phyloP scores from a whole-genome alignment of 2,888 invertebrate species.

The Pachymerium ferrugineum region DNA sequence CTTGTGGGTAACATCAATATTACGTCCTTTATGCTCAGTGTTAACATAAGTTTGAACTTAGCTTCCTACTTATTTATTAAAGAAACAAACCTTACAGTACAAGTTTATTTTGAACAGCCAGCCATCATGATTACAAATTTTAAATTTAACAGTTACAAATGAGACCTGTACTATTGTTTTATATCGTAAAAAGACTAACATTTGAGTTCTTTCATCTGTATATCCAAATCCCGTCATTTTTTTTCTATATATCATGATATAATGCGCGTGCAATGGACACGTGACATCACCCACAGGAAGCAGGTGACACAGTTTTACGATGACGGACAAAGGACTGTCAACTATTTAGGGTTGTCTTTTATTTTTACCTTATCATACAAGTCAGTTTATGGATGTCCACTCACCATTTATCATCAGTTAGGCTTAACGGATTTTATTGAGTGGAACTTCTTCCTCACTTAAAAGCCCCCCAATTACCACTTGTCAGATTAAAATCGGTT shows the following conservation, averaged over 20 bases:
- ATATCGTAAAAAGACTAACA: too few species aligned
- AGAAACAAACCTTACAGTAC: too few species aligned
- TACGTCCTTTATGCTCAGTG: too few species aligned
- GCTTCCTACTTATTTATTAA: too few species aligned
- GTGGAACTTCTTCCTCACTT: background rate
- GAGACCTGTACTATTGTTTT: too few species aligned
- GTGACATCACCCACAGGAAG: constrained; percentile 6
- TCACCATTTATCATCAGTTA: constrained; percentile 14
- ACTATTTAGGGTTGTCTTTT: background rate
- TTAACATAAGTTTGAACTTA: too few species aligned
- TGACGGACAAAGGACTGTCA: constrained; percentile 14
- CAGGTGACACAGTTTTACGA: background rate
- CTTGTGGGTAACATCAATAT: too few species aligned
- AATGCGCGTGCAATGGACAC: background rate
- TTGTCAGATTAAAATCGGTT: background rate
- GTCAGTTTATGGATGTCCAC: constrained; percentile 14
- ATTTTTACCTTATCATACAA: background rate
- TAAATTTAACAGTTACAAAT: too few species aligned
- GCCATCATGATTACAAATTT: too few species aligned
- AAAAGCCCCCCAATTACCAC: background rate
- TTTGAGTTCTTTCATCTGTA: too few species aligned
- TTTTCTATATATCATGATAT: background rate
- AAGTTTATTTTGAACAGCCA: too few species aligned
- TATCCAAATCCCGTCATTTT: background rate
- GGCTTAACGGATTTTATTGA: constrained; percentile 1